Evolutionary conservation across 2,888 invertebrate species (phyloP).

Genomic region (Sminthurinus aureus): DNA sequence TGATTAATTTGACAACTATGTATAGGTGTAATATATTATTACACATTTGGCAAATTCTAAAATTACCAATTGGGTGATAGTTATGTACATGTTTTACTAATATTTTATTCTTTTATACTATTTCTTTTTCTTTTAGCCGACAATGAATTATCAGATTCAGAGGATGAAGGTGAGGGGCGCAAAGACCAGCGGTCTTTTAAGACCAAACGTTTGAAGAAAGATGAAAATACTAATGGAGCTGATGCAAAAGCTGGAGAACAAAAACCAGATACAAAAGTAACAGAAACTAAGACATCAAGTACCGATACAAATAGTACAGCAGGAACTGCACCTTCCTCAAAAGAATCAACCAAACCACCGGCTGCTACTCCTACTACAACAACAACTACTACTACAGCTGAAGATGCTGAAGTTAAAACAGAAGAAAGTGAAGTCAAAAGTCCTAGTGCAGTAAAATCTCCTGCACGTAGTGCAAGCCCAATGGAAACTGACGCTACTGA

Average conservation of each 20-base stretch:
- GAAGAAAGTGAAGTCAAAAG: conserved; percentile 51
- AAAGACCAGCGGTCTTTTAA: conserved; percentile 64
- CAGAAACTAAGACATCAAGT: neutral
- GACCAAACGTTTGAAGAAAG: conserved; percentile 39
- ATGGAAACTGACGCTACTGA: conserved; percentile 47
- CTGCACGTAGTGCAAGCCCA: conserved; percentile 38
- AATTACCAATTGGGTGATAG: no score
- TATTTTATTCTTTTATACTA: no score
- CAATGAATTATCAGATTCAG: conserved; percentile 92
- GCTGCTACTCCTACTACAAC: neutral
- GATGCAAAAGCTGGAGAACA: neutral
- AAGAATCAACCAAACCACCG: neutral
- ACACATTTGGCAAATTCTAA: no score
- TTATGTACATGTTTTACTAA: no score
- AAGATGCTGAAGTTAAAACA: no score
- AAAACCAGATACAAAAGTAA: conserved; percentile 25
- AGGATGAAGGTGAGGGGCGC: conserved; percentile 85
- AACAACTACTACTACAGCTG: conserved; percentile 14
- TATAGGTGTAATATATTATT: no score
- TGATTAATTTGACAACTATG: no score
- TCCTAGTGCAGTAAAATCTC: conserved; percentile 30
- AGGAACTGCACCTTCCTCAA: neutral
- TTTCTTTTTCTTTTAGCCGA: no score
- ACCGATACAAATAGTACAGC: conserved; percentile 25
- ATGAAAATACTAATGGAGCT: conserved; percentile 30